Evolutionary conservation across 2,113 vertebrate genomes (phyloP).

Genomic region (Chitala chitala): DNA sequence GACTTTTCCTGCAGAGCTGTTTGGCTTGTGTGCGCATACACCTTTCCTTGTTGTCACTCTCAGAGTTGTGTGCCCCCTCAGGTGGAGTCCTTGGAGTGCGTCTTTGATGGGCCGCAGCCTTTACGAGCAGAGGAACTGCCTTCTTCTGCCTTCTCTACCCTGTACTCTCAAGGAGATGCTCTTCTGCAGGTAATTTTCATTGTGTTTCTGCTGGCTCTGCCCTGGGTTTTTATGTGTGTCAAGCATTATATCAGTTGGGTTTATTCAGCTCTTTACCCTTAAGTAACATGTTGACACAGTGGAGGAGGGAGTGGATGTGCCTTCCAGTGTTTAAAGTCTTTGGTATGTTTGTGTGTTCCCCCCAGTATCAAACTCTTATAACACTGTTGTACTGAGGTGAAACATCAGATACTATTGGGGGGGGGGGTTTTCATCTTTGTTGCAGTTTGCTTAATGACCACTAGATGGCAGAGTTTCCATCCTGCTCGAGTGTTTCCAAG

Average conservation of each 20-base stretch:
- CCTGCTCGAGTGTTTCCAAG: slow-evolving; percentile 7
- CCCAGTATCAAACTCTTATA: no score
- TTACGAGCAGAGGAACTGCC: slow-evolving; percentile 39
- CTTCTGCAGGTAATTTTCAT: slow-evolving; percentile 42
- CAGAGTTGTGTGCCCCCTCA: slow-evolving; percentile 36
- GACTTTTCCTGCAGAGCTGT: neutral
- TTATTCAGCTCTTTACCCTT: neutral
- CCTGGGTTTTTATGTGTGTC: neutral
- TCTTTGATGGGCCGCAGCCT: slow-evolving; percentile 36
- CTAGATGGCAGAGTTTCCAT: slow-evolving; percentile 25
- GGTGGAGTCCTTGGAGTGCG: slow-evolving; percentile 47
- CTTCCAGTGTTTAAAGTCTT: no score
- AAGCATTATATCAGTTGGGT: neutral
- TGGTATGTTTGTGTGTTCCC: no score
- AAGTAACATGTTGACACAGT: no score
- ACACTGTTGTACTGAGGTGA: no score
- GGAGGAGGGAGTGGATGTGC: no score
- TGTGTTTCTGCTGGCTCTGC: neutral
- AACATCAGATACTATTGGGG: neutral
- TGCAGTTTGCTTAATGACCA: slow-evolving; percentile 16
- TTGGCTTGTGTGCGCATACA: neutral
- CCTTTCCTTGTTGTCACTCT: neutral
- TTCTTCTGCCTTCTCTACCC: slow-evolving; percentile 34
- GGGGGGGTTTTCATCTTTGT: neutral
- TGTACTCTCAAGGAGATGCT: slow-evolving; percentile 35